Base-by-base conservation (phyloP, 37 sponge, comb jelly and placozoan genomes). In the Aphrocallistes beatrix region DNA sequence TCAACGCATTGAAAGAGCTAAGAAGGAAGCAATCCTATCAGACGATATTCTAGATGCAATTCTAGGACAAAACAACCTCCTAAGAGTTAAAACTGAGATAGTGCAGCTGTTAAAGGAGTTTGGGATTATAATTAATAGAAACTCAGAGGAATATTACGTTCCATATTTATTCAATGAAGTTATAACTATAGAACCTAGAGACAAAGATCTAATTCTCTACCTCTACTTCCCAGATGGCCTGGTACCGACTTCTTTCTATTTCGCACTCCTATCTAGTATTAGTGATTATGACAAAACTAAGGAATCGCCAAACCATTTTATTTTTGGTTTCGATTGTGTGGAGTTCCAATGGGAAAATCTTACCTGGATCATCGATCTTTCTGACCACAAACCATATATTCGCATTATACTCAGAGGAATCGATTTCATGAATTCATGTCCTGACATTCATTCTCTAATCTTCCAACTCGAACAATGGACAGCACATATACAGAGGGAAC, bases 111-210 rank as follows among this genome's bases (percentile, higher is more conserved):
- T 60, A 13, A 30, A 60, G 21, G 75, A 60, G 34, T 60, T 60
- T 60, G 75, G 75, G 10, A 30, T 60, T 19, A 8, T 60, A 28
- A 3, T 60, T 3, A 19, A 60, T 60, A 30, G 75, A 6, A 60
- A 60, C 1, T 6, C 10, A 25, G n/a, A 1, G 34, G 75, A 60
- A 60, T 30, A 60, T 13, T 60, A 19, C n/a, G n/a, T 60, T 30
- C 75, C 75, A 60, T 60, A 60, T 13, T 60, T 60, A 60, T 60
- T 60, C n/a, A 60, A 60, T 8, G 75, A 60, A 13, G 75, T 25
- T 60, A 60, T 60, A 32, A 19, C 75, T 19, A 28, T 30, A 6
- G 28, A 60, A 60, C 32, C 75, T 60, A 30, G n/a, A 19, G 6
- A 19, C 8, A 60, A 19, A 32, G 75, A 60, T 30, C 75, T 25